Base-by-base conservation (phyloP, 2,797 vertebrate genomes). In the Fistularia tabacaria region DNA sequence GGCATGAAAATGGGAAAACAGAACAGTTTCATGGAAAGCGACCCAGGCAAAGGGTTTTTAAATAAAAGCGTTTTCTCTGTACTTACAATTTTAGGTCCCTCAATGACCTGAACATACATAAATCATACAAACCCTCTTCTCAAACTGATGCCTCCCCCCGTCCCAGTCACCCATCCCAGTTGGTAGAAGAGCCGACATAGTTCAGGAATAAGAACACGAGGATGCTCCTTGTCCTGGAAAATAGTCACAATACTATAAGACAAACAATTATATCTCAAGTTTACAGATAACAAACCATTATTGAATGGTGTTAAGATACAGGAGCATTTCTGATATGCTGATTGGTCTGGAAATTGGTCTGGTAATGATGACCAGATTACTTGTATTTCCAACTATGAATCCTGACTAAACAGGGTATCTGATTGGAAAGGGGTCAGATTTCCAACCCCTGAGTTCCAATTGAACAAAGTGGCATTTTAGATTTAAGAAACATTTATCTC, bases 111-210 rank as follows among this genome's bases (percentile, higher is more conserved):
- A 25, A 25, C 25, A 25, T 25, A 25, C 25, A 25, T 25, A 25
- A 25, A 25, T 25, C 2, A 43, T 50, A 86, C 91, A 67, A 61
- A 98, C 97, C 96, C 94, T 69, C 74, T 86, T 79, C 89, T 94
- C 59, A 99, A 67, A 79, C 96, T 98, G 85, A 99, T 92, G 57
- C 97, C 97, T 64, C 97, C 96, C 46, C 96, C 96, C 6, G 95
- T 98, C 40, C 96, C 96, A 0, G 95, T 98, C 59, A 98, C 95
- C 96, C 96, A 99, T 72, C 96, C 96, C 56, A 98, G 90, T 69
- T 91, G 88, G 88, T 98, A 98, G 76, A 99, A 98, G 49, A 94
- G 92, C n/a, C 86, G 90, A 70, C 95, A 98, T 40, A 99, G 89
- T 66, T 98, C 94, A 1, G 95, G 96, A 70, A 98, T 98, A 66